phyloP scores from a whole-genome alignment of 2,113 vertebrate species.

The Ibidorhyncha struthersii region DNA sequence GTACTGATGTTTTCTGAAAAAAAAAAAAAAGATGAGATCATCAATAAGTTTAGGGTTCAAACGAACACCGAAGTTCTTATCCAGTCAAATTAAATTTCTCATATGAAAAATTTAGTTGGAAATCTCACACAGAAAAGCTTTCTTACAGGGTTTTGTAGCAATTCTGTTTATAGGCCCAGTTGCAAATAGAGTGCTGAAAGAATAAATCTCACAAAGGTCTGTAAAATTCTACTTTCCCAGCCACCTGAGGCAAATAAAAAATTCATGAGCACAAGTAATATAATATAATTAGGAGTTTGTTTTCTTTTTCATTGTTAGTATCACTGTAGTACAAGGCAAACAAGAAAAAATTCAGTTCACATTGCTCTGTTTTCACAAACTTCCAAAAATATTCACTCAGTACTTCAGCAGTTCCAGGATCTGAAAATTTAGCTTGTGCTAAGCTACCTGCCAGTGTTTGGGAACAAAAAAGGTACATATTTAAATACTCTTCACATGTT shows the following conservation, averaged over 20 bases:
- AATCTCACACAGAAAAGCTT: neutral
- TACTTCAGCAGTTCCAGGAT: neutral
- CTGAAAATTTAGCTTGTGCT: neutral
- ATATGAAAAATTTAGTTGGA: neutral
- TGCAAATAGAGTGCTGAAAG: neutral
- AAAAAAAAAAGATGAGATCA: neutral
- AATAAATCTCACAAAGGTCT: neutral
- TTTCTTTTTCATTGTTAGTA: neutral
- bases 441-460: neutral
- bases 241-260: neutral
- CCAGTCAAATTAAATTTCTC: neutral
- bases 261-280: neutral
- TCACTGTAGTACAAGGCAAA: neutral
- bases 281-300: neutral
- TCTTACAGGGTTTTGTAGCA: neutral
- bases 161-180: neutral
- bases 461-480: neutral
- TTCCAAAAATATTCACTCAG: neutral
- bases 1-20: neutral
- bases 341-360: neutral
- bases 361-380: neutral
- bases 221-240: neutral
- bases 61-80: neutral
- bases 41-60: neutral
- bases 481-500: neutral